Conservation (phyloP, 37 sponge, comb jelly and placozoan species). For the Cliona cf. orientalis region DNA sequence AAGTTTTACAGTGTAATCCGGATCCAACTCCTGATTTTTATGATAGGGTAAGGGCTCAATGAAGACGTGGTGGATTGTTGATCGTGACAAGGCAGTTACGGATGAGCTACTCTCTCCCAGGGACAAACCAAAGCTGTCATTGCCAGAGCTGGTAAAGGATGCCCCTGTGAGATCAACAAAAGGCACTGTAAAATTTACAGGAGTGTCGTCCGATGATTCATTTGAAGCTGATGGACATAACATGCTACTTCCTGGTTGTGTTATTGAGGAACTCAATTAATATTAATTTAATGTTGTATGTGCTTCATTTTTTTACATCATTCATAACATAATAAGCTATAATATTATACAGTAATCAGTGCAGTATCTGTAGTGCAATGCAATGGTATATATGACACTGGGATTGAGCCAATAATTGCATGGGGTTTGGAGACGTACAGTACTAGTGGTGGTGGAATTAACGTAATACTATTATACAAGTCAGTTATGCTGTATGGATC, state of each 20-base stretch:
- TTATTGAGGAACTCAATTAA: background rate
- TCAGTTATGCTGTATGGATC: too few relatives aligned
- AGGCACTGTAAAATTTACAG: background rate
- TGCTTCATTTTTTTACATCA: background rate
- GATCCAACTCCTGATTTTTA: background rate
- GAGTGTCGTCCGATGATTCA: background rate
- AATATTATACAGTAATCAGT: background rate
- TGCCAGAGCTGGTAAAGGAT: background rate
- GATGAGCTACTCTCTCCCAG: too few relatives aligned
- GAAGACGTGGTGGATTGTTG: constrained; percentile 85
- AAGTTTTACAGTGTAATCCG: background rate
- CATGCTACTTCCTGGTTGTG: background rate
- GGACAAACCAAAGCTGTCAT: background rate
- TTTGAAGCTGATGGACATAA: background rate
- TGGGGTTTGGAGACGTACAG: too few relatives aligned
- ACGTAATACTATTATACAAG: too few relatives aligned
- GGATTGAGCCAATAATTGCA: too few relatives aligned
- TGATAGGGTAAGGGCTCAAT: constrained; percentile 87
- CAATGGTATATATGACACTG: too few relatives aligned
- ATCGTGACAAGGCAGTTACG: too few relatives aligned
- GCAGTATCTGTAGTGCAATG: too few relatives aligned
- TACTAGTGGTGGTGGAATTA: too few relatives aligned
- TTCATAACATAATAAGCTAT: background rate
- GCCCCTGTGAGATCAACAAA: background rate
- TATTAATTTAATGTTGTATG: background rate